phyloP scores from a whole-genome alignment of 2,888 invertebrate genomes.

The Steinernema carpocapsae region DNA sequence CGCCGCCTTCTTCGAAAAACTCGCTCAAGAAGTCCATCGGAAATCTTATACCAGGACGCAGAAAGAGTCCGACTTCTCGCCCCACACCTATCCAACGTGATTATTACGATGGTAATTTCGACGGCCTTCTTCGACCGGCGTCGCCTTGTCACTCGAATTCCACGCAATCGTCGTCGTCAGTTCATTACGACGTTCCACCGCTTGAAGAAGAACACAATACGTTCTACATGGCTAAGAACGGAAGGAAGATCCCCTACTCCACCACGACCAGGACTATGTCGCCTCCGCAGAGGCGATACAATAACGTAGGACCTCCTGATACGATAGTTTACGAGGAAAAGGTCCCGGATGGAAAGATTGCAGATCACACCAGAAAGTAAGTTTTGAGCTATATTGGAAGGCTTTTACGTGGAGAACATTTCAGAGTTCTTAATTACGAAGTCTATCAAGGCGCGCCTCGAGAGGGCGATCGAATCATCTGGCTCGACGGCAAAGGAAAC shows the following conservation, averaged over 20 bases:
- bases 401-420: no score
- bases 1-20: conserved; percentile 7
- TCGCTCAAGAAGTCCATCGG: conserved; percentile 16
- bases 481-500: neutral
- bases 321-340: conserved; percentile 23
- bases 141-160: conserved; percentile 10
- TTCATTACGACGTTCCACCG: conserved; percentile 10
- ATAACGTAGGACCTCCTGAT: neutral
- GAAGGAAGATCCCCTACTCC: neutral
- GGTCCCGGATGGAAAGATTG: neutral
- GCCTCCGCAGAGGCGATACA: neutral
- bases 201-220: neutral
- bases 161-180: conserved; percentile 13
- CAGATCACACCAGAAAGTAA: neutral
- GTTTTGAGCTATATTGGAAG: no score
- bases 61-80: conserved; percentile 10
- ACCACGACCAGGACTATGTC: neutral
- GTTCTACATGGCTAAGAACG: conserved; percentile 22
- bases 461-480: neutral
- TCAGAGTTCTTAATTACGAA: neutral
- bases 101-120: conserved; percentile 7
- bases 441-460: neutral
- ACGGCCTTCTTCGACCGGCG: neutral
- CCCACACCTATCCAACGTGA: conserved; percentile 2
- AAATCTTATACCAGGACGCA: conserved; percentile 6